Base-by-base conservation (phyloP, 2,888 invertebrate species). In the Drosophila tanythrix region DNA sequence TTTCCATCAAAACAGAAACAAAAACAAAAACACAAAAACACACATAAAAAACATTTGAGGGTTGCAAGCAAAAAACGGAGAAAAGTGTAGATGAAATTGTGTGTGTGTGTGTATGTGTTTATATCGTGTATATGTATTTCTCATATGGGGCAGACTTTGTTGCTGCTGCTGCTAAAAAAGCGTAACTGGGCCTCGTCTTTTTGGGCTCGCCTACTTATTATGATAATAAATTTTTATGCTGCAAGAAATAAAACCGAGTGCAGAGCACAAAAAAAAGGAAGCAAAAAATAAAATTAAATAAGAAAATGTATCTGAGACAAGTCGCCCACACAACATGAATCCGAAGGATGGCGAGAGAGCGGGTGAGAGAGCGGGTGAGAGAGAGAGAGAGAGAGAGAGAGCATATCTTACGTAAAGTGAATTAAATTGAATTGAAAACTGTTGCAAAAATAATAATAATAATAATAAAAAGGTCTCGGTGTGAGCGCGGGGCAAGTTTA, bases 351-450 rank as follows among this genome's bases (percentile, higher is more conserved):
- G 13, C n/a, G 5, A 18, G 27, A 1, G 21, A 43, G 21, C 31
- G 8, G 31, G 31, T 7, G 31, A 10, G n/a, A 27, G 21, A 29
- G 46, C 3, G 25, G 10, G 13, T 7, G 7, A 21, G n/a, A 21
- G 10, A 7, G n/a, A 3, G 21, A 46, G 21, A 46, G 50, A 18
- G 0, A 25, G 31, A 18, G 15, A 6, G 62, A 67, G 75, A 33
- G 60, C 10, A 56, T 27, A 29, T 56, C 38, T 56, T 38, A 67
- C 53, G 68, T 71, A 82, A 86, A 88, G 85, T 86, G 83, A 89
- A 89, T 86, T 86, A 88, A 86, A 86, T 86, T 82, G 89, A 89
- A 89, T 84, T 87, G 89, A 89, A 86, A 88, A 86, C 83, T 88
- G 83, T 83, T 70, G 76, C 68, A 68, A 75, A 75, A 68, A 68